Conservation (phyloP, 2,888 invertebrate genomes). For the Artemia sinica region DNA sequence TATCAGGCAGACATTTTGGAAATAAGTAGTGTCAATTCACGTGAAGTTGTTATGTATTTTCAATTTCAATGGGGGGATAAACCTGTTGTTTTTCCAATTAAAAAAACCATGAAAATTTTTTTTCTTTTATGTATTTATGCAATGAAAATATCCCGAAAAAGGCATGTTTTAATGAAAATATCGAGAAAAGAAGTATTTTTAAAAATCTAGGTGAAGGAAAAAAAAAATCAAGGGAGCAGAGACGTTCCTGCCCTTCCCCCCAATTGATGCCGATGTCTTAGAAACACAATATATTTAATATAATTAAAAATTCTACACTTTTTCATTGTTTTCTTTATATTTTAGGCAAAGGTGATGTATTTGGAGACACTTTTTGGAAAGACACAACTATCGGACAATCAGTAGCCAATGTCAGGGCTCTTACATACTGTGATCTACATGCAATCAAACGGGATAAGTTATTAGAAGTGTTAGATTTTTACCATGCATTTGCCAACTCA, state of each 20-base stretch:
- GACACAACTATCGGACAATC: constrained; percentile 91
- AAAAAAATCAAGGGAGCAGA: neutral
- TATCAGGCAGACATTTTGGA: too few species aligned
- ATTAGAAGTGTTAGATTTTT: constrained; percentile 91
- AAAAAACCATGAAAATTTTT: too few species aligned
- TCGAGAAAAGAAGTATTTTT: neutral
- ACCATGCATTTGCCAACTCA: constrained; percentile 97
- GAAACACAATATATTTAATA: neutral
- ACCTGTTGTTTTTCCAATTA: too few species aligned
- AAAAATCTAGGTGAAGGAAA: neutral
- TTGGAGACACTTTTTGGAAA: constrained; percentile 99
- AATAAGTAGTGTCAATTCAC: too few species aligned
- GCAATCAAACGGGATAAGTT: constrained; percentile 79
- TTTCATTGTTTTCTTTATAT: constrained; percentile 22
- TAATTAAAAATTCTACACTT: neutral
- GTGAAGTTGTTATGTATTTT: too few species aligned
- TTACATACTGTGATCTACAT: constrained; percentile 98
- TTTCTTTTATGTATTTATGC: too few species aligned
- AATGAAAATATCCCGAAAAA: too few species aligned
- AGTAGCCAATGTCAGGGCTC: constrained; percentile 92
- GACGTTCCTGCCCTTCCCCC: neutral
- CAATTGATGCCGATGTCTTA: neutral
- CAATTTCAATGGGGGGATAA: too few species aligned
- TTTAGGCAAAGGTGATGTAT: constrained; percentile 92
- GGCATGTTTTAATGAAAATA: too few species aligned